phyloP scores from a whole-genome alignment of 2,888 invertebrate species.

The Cephonodes hylas region DNA sequence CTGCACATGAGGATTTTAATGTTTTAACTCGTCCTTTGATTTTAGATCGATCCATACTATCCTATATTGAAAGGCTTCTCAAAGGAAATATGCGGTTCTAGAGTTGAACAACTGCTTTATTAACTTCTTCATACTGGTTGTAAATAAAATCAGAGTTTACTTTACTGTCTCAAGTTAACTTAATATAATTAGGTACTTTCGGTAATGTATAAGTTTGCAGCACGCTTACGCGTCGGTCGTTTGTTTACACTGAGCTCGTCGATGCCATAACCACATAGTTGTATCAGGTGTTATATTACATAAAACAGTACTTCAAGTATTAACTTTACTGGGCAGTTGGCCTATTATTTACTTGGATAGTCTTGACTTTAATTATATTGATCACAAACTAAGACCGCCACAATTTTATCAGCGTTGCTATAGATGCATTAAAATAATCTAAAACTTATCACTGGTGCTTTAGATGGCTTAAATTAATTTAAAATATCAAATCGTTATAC shows the following conservation, averaged over 20 bases:
- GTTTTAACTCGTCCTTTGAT: neutral
- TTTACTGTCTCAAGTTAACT: neutral
- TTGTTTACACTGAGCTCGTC: constrained; percentile 57
- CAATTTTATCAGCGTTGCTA: neutral
- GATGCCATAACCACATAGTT: constrained; percentile 47
- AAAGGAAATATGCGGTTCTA: neutral
- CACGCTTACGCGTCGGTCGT: constrained; percentile 16
- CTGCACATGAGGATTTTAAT: neutral
- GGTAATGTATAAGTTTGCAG: neutral
- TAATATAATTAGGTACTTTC: neutral
- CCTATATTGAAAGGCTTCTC: neutral
- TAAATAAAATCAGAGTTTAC: neutral
- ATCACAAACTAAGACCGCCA: neutral
- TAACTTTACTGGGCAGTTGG: constrained; percentile 19
- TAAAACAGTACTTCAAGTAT: constrained; percentile 36
- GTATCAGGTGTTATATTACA: constrained; percentile 59
- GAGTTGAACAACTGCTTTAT: neutral
- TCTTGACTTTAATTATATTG: constrained; percentile 9
- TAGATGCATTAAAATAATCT: neutral
- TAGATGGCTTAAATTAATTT: too few relatives aligned
- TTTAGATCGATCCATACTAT: neutral
- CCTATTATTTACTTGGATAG: constrained; percentile 12
- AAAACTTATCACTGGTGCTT: too few relatives aligned
- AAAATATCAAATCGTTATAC: too few relatives aligned
- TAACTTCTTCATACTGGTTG: neutral